Percentiles rank a stretch among this genome's conserved stretches.
These are phyloP conservation scores for Tethya wilhelma DNA, from an alignment of 37 sponge, comb jelly and placozoan species.

Conservation along the genomic window DNA sequence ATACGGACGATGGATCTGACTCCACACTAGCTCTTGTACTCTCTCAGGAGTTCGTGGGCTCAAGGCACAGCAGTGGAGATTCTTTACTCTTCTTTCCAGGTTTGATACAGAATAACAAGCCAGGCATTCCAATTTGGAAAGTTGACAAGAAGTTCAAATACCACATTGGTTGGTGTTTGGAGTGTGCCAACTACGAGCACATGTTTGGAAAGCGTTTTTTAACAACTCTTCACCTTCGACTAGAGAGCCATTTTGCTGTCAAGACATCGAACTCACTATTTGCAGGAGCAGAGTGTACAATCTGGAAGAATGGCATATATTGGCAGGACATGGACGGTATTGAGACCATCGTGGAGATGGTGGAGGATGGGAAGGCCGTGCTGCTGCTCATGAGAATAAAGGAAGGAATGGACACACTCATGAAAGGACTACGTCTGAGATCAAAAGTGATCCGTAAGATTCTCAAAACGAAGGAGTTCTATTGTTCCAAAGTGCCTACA, in stretches of 20 bases:
- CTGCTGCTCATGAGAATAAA: conserved; percentile 39
- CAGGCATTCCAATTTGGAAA: conserved; percentile 22
- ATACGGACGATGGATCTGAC: too few species aligned
- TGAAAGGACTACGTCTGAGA: conserved; percentile 38
- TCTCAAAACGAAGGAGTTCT: conserved; percentile 19
- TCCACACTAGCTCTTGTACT: too few species aligned
- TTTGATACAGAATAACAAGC: conserved; percentile 16
- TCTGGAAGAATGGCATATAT: conserved; percentile 55
- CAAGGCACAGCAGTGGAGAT: too few species aligned
- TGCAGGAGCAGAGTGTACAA: conserved; percentile 11
- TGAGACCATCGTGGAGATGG: conserved; percentile 43
- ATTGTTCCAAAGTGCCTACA: not conserved
- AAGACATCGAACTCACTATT: not conserved
- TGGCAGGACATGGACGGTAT: conserved; percentile 46
- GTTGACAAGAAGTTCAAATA: conserved; percentile 2
- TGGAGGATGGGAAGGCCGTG: conserved; percentile 37
- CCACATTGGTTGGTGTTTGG: conserved; percentile 55
- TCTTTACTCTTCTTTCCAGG: conserved; percentile 57
- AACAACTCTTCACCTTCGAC: conserved; percentile 28
- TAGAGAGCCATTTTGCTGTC: conserved; percentile 39
- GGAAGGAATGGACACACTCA: conserved; percentile 2
- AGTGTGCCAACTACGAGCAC: conserved; percentile 5
- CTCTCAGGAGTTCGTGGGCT: too few species aligned
- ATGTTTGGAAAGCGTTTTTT: conserved; percentile 41
- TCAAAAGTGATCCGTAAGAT: conserved; percentile 41